Percentiles rank a stretch among this genome's conserved stretches.
phyloP scores from a whole-genome alignment of 2,113 vertebrate genomes.

The Sylvilagus bachmani region DNA sequence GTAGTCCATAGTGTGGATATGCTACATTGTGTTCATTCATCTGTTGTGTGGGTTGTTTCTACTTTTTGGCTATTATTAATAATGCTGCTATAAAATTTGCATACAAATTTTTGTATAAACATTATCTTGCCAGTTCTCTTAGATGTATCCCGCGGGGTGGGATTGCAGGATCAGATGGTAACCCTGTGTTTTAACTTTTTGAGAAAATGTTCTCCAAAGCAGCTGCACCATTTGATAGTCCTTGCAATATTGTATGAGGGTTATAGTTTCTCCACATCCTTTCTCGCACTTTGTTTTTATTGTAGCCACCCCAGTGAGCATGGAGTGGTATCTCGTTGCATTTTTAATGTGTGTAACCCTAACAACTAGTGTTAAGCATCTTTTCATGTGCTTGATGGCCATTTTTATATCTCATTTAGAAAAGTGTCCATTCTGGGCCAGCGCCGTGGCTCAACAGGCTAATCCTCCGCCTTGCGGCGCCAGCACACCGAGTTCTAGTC shows the following conservation, averaged over 20 bases:
- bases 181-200: not conserved
- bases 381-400: not conserved
- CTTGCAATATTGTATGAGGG: not conserved
- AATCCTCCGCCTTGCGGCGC: no score
- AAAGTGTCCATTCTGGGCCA: no score
- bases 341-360: not conserved
- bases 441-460: no score
- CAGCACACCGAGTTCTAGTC: no score
- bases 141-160: not conserved
- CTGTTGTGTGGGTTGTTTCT: not conserved
- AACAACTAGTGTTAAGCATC: not conserved
- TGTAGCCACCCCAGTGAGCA: not conserved
- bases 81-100: not conserved
- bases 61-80: no score
- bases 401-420: not conserved
- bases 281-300: not conserved
- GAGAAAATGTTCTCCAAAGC: not conserved
- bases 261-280: not conserved
- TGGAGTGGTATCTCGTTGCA: not conserved
- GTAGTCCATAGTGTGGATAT: not conserved
- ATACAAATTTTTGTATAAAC: not conserved
- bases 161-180: not conserved
- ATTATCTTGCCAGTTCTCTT: not conserved
- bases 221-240: no score
- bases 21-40: not conserved